Evolutionary conservation across 2,888 invertebrate species (phyloP).

Genomic region (Hyles lineata): DNA sequence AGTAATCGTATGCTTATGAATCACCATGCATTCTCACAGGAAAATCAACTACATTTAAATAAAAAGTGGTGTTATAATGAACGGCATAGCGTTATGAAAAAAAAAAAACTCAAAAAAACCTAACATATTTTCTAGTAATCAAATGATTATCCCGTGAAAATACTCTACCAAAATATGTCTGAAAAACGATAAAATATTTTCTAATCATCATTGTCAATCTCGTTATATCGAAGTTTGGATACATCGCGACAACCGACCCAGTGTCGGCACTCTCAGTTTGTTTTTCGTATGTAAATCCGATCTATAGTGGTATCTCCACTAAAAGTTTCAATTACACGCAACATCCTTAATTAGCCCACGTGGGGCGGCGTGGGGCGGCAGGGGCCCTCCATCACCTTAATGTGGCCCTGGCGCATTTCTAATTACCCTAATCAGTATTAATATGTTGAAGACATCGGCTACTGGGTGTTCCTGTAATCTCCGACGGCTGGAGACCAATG

Average conservation of each 20-base stretch:
- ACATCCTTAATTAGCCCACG: constrained; percentile 43
- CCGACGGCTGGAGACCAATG: constrained; percentile 7
- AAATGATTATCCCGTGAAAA: too few species aligned
- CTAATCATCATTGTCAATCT: neutral
- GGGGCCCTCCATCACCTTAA: constrained; percentile 23
- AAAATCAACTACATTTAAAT: too few species aligned
- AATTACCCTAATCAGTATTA: constrained; percentile 27
- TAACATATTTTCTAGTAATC: too few species aligned
- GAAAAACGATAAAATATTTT: neutral
- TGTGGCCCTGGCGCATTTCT: constrained; percentile 19
- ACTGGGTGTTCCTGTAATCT: constrained; percentile 25
- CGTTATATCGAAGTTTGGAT: constrained; percentile 10
- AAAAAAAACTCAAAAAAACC: too few species aligned
- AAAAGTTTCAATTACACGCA: constrained; percentile 55
- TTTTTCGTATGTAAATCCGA: constrained; percentile 52
- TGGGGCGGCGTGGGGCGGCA: constrained; percentile 23
- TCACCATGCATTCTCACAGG: too few species aligned
- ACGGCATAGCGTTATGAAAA: too few species aligned
- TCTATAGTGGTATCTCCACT: constrained; percentile 43
- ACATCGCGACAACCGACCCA: neutral
- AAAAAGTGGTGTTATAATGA: too few species aligned
- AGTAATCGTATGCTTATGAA: neutral
- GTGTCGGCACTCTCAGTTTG: neutral
- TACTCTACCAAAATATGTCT: neutral
- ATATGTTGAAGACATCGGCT: constrained; percentile 23